These are phyloP conservation scores for Gonatopus flavifemur DNA, from an alignment of 1,140 invertebrate genomes.

Conservation along the genomic window DNA sequence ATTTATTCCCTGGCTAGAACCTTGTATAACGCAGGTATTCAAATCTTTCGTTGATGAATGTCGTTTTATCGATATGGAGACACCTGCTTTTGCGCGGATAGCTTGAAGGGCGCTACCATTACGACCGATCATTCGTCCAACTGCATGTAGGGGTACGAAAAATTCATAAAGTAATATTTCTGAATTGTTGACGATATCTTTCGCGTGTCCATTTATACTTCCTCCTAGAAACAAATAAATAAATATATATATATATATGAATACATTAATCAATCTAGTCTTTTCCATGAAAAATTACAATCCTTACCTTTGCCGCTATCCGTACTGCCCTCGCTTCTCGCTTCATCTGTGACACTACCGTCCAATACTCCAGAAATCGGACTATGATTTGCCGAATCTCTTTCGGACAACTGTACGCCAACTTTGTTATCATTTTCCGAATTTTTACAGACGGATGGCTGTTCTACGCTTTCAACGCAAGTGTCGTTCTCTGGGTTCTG, in stretches of 20 bases:
- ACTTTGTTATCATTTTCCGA: slow-evolving; percentile 12
- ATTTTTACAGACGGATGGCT: neutral
- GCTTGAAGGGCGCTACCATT: slow-evolving; percentile 78
- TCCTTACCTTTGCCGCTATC: slow-evolving; percentile 54
- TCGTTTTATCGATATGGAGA: slow-evolving; percentile 75
- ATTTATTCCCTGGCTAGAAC: slow-evolving; percentile 74
- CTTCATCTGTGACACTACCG: slow-evolving; percentile 55
- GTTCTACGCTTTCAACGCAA: neutral
- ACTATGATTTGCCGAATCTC: slow-evolving; percentile 63
- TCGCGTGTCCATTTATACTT: slow-evolving; percentile 62
- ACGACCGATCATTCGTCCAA: slow-evolving; percentile 86
- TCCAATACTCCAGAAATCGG: slow-evolving; percentile 56
- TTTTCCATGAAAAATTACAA: neutral
- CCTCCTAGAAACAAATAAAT: slow-evolving; percentile 50
- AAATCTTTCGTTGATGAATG: slow-evolving; percentile 67
- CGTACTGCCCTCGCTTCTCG: slow-evolving; percentile 55
- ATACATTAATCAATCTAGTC: too few relatives aligned
- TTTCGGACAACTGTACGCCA: slow-evolving; percentile 37
- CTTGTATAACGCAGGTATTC: slow-evolving; percentile 84
- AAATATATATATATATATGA: neutral
- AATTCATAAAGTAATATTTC: slow-evolving; percentile 76
- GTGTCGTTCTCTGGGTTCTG: neutral
- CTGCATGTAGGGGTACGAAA: slow-evolving; percentile 74
- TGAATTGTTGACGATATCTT: slow-evolving; percentile 33
- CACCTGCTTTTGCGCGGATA: slow-evolving; percentile 77